Evolutionary conservation across 2,888 invertebrate genomes (phyloP), one percentile per base, ranked within the genome.

Genomic region (Seira ritae): DNA sequence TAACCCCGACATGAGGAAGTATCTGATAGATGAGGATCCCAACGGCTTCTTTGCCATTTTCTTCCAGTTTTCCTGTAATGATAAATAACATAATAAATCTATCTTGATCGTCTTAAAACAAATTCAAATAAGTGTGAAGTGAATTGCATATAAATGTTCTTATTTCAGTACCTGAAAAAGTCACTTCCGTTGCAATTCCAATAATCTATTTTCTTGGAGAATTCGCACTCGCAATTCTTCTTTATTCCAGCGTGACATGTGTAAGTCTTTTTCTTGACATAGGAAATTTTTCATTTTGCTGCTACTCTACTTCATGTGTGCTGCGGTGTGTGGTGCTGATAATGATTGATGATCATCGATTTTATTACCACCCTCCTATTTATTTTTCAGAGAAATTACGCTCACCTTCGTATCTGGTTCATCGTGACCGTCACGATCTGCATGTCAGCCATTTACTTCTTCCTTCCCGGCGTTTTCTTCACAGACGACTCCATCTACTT

Each of bases 381-480:
- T 42, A 46, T 31, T 78, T 74, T 68, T n/a, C 73, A 86, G 86
- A 85, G 83, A 66, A 86, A 85, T 62, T 86, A 86, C 74, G 78
- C 81, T 12, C 60, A 80, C 60, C 69, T 84, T 37, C 68, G 84
- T 3, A 62, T 77, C 10, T 86, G 86, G 86, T 85, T 84, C 68
- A 72, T 86, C 55, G 84, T 75, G 15, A 86, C 86, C 17, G 55
- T 86, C 19, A 86, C 86, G 23, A 68, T 86, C 50, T 85, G 85
- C 17, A 77, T 86, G 86, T 78, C 77, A 0, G 85, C 84, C 19
- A 24, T 85, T 12, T 86, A 86, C 66, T 85, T 86, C 67, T 86
- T 86, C 71, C 69, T 86, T 15, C 86, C 86, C 3, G 86, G 86
- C 60, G 80, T 86, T 1, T 83, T 86, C 67, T 85, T 86, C 70